phyloP scores from a whole-genome alignment of 2,888 invertebrate genomes.

The Epirrhoe alternata region DNA sequence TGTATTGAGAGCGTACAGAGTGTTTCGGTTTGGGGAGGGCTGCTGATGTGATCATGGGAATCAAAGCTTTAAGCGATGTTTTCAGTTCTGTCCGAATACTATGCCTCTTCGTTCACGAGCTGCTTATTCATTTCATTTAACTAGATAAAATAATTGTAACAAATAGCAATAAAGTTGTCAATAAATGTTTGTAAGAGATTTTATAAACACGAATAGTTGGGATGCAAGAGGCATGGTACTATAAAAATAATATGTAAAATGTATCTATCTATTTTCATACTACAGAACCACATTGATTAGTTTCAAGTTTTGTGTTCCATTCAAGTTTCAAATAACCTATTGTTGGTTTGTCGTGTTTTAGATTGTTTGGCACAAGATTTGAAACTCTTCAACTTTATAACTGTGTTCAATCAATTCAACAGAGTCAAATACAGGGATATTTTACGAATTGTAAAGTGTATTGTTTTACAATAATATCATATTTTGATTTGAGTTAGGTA shows the following conservation, averaged over 20 bases:
- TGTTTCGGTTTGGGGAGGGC: slow-evolving; percentile 66
- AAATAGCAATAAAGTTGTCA: slow-evolving; percentile 44
- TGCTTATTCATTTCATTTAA: slow-evolving; percentile 36
- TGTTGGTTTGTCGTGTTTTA: slow-evolving; percentile 2
- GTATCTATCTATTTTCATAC: slow-evolving; percentile 80
- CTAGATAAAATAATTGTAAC: slow-evolving; percentile 40
- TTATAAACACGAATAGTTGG: slow-evolving; percentile 38
- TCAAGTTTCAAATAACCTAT: slow-evolving; percentile 14
- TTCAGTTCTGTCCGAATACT: slow-evolving; percentile 69
- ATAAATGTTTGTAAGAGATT: slow-evolving; percentile 43
- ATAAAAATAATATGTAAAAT: slow-evolving; percentile 60
- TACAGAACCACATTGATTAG: slow-evolving; percentile 65
- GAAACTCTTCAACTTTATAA: slow-evolving; percentile 64
- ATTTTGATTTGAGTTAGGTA: slow-evolving; percentile 53
- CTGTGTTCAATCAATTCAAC: slow-evolving; percentile 82
- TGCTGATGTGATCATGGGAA: slow-evolving; percentile 79
- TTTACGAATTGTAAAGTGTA: slow-evolving; percentile 73
- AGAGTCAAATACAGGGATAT: slow-evolving; percentile 84
- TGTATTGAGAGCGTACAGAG: slow-evolving; percentile 50
- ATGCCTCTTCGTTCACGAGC: slow-evolving; percentile 60
- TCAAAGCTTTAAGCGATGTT: slow-evolving; percentile 83
- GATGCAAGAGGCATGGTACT: slow-evolving; percentile 65
- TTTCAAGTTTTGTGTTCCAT: slow-evolving; percentile 59
- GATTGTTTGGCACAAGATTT: slow-evolving; percentile 53
- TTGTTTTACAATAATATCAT: slow-evolving; percentile 63